Evolutionary conservation across 2,888 invertebrate genomes (phyloP), one percentile per base, ranked within the genome.

Genomic region (Spicauda simplicius): DNA sequence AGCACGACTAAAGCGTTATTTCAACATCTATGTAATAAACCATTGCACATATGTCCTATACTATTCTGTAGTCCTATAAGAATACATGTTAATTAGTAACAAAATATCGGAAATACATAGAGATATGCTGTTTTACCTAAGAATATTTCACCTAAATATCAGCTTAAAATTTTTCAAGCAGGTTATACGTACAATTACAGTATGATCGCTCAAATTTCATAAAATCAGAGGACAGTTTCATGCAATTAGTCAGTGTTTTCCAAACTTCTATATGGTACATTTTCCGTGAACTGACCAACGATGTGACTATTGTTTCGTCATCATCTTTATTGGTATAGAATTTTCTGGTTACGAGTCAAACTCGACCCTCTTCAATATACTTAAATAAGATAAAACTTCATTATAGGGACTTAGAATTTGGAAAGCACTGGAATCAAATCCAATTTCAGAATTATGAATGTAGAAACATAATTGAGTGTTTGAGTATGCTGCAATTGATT

Each of bases 121-220:
- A 61, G 64, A 71, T 67, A 69, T 71, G 64, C 65, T 45, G 41
- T 63, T 65, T 71, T 25, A 61, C 37, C 67, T 64, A 67, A 58
- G 25, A 45, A 48, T 66, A 60, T 55, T 68, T 67, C 25, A 55
- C 52, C 59, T 60, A 61, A 41, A 63, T 59, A 66, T 59, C 55
- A 64, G 53, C 48, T 53, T 58, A 52, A 25, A 53, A 61, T 11
- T 18, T 20, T 18, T 57, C 19, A 66, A 69, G 57, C 53, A 56
- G 33, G 60, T 45, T 58, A 64, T 59, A 55, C 48, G 12, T 37
- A 59, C 62, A 41, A 25, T 11, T 53, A 69, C 64, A 68, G 64
- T 59, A 70, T 53, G 58, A 68, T 58, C 20, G 48, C 37, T 16
- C 16, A 1, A 3, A 41, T 14, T 41, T 12, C 10, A 14, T 41